Evolutionary conservation across 2,888 invertebrate species (phyloP).

Genomic region (Clunio marinus): DNA sequence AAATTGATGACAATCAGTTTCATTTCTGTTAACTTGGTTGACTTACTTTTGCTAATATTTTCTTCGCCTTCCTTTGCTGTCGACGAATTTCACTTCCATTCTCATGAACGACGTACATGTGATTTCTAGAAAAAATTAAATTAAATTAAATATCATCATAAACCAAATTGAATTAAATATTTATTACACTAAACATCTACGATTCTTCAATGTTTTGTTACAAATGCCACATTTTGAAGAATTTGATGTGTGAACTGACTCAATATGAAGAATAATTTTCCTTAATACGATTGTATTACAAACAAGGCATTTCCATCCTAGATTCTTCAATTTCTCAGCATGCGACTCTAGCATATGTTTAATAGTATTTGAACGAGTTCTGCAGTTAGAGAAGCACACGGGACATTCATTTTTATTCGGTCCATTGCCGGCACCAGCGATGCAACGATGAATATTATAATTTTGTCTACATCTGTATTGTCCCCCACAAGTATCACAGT

Average conservation of each 20-base stretch:
- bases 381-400: not conserved
- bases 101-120: not conserved
- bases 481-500: not conserved
- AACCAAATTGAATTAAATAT: too few relatives aligned
- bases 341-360: not conserved
- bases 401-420: not conserved
- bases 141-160: too few relatives aligned
- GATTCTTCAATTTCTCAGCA: not conserved
- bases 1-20: too few relatives aligned
- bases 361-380: not conserved
- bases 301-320: not conserved
- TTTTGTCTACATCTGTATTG: not conserved
- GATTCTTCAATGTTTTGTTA: not conserved
- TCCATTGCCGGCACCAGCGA: not conserved
- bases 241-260: not conserved
- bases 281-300: not conserved
- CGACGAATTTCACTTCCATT: not conserved
- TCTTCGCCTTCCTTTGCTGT: not conserved
- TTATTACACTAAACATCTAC: not conserved
- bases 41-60: too few relatives aligned
- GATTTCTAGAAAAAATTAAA: too few relatives aligned
- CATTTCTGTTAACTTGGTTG: too few relatives aligned
- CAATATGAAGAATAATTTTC: not conserved
- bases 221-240: not conserved
- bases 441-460: not conserved